A percentile compares a stretch with the other conserved stretches of the same genome.
Evolutionary conservation across 2,797 vertebrate genomes (phyloP).

Genomic region (Gallinago stenura): DNA sequence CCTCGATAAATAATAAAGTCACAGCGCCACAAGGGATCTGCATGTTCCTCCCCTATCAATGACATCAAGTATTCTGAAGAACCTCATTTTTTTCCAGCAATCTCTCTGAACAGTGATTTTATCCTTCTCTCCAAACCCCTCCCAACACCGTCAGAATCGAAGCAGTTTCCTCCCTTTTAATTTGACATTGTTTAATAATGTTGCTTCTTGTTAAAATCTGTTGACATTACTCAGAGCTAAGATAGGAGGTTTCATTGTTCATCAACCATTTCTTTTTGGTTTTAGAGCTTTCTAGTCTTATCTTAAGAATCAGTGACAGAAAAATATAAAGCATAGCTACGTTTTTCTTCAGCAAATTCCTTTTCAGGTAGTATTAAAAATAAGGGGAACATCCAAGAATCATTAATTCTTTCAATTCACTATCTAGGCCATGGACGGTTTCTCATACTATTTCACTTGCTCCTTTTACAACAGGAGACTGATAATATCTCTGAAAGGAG

Average conservation of each 20-base stretch:
- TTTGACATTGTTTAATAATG: not conserved
- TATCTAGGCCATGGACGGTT: not conserved
- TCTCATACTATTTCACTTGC: not conserved
- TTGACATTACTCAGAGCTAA: not conserved
- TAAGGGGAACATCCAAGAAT: not conserved
- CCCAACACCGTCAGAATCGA: not conserved
- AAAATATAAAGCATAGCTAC: not conserved
- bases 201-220: not conserved
- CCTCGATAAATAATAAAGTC: conserved; percentile 38
- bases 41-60: not conserved
- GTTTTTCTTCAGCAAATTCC: not conserved
- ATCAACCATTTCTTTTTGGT: not conserved
- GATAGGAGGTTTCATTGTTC: not conserved
- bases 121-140: not conserved
- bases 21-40: not conserved
- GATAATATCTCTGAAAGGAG: not conserved
- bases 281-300: not conserved
- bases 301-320: not conserved
- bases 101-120: not conserved
- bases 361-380: not conserved
- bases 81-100: not conserved
- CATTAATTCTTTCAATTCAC: not conserved
- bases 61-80: not conserved
- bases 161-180: not conserved
- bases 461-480: not conserved